Evolutionary conservation across 2,797 vertebrate genomes (phyloP).

Genomic region (Garrulus glandarius): DNA sequence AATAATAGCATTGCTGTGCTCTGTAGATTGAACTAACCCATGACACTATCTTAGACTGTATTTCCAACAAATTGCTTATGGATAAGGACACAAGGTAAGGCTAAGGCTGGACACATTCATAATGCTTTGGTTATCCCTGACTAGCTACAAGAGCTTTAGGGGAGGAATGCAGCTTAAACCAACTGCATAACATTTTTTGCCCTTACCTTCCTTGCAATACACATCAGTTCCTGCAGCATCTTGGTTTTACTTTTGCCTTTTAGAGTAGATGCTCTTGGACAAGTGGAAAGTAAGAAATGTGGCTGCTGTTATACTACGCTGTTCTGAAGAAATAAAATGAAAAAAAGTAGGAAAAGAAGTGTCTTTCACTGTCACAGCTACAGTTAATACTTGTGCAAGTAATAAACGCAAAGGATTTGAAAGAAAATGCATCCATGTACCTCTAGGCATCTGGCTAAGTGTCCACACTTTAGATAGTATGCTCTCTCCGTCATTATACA

Average conservation of each 20-base stretch:
- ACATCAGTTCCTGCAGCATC: background rate
- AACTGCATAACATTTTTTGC: background rate
- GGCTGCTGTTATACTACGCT: background rate
- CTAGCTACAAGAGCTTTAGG: background rate
- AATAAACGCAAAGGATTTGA: background rate
- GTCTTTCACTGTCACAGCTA: background rate
- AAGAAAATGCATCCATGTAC: background rate
- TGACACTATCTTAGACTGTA: background rate
- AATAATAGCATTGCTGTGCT: background rate
- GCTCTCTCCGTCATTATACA: background rate
- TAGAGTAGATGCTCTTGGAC: background rate
- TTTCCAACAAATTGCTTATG: background rate
- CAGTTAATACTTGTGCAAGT: background rate
- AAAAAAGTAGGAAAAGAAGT: background rate
- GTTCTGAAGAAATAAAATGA: background rate
- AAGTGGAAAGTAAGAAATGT: background rate
- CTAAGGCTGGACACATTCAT: background rate
- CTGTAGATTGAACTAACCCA: background rate
- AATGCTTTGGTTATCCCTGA: background rate
- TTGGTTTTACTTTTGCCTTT: background rate
- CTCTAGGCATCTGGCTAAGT: background rate
- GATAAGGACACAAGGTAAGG: background rate
- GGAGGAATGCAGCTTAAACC: background rate
- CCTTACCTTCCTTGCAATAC: background rate
- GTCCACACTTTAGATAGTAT: background rate